Evolutionary conservation across 2,888 invertebrate species (phyloP), one percentile per base, ranked within the genome.

Genomic region (Sympetrum striolatum): DNA sequence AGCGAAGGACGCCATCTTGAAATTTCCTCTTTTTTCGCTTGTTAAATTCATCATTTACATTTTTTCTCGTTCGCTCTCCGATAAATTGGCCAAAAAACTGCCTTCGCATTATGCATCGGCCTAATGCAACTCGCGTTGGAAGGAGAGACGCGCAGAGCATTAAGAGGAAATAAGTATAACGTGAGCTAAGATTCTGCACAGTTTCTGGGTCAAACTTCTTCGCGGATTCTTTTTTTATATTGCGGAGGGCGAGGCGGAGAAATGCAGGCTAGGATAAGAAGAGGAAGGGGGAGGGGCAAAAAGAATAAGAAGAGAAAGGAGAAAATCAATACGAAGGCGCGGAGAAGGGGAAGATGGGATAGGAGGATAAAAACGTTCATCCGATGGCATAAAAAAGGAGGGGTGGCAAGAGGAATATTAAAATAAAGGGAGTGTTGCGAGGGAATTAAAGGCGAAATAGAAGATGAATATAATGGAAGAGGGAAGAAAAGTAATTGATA

Each of bases 151-250:
- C 86, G 86, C 37, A 53, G 37, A 60, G 86, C 86, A 86, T 86
- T 86, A 86, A 86, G 86, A 86, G 86, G 86, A 86, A 86, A 86
- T 86, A 86, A 60, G 86, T 86, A 86, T 86, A 86, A 86, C 86
- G 86, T 86, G 86, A 37, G 86, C 86, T 86, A 86, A 86, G 86
- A 86, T 86, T 86, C 86, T 86, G 86, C 86, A 86, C 86, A 60
- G 86, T 86, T 86, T 86, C 86, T 86, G 86, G 86, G 86, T 86
- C 86, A 86, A 86, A 86, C 86, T 86, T 86, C 86, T 86, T 86
- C 86, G 86, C 60, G 37, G 86, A 37, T 60, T 86, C 86, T 86
- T 86, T 86, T 86, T 86, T 82, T 86, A 86, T 86, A 86, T 86
- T 86, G 86, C 86, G 86, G 86, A 86, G 82, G 22, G 53, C 82